Percentiles rank a stretch among this genome's conserved stretches.
Conservation (phyloP, 2,888 invertebrate genomes). For the Lochmaea capreae region DNA sequence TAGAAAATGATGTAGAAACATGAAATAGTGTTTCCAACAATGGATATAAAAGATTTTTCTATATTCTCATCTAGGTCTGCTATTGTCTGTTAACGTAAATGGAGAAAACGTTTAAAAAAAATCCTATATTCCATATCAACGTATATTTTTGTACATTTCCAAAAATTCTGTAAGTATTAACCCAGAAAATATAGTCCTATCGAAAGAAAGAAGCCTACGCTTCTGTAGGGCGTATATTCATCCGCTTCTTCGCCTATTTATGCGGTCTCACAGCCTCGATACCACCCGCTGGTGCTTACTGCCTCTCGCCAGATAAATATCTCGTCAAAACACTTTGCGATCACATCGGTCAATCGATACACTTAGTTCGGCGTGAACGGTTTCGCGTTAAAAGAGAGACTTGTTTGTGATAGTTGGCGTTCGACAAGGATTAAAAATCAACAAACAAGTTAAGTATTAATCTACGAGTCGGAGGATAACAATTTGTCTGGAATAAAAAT, state of each 20-base stretch:
- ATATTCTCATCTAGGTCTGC: no score
- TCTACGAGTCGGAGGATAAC: not conserved
- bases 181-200: not conserved
- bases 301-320: conserved; percentile 40
- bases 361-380: not conserved
- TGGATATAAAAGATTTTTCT: no score
- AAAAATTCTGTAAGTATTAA: no score
- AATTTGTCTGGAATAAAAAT: not conserved
- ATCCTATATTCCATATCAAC: no score
- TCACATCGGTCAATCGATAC: conserved; percentile 43
- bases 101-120: no score
- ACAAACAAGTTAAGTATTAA: not conserved
- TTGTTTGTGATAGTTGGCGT: conserved; percentile 3
- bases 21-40: no score
- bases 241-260: conserved; percentile 33
- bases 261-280: conserved; percentile 29
- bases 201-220: not conserved
- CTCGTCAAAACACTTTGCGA: conserved; percentile 41
- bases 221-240: conserved; percentile 21
- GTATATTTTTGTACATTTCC: no score
- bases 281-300: conserved; percentile 17
- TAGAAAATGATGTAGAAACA: no score
- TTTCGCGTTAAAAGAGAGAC: not conserved
- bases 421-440: not conserved
- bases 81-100: no score